Evolutionary conservation across 2,113 vertebrate species (phyloP).

Genomic region (Bos indicus): DNA sequence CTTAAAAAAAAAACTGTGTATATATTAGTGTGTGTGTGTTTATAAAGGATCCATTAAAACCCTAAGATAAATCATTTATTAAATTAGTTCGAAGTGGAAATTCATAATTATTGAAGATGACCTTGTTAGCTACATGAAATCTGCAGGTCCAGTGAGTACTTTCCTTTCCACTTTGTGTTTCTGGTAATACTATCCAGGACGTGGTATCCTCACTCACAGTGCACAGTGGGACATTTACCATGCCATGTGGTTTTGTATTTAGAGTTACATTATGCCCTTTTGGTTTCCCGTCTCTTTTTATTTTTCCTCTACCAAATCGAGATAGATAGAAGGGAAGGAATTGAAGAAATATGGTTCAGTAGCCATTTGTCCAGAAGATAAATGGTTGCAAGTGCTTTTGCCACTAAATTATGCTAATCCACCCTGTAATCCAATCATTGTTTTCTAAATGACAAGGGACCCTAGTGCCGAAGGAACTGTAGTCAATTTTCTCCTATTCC

Average conservation of each 20-base stretch:
- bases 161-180: neutral
- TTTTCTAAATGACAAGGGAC: slow-evolving; percentile 57
- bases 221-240: neutral
- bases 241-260: neutral
- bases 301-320: neutral
- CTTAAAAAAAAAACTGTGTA: neutral
- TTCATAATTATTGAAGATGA: neutral
- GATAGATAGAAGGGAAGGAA: neutral
- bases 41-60: neutral
- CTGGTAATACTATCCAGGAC: neutral
- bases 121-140: neutral
- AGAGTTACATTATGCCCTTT: neutral
- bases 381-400: slow-evolving; percentile 19
- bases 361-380: slow-evolving; percentile 28
- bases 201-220: neutral
- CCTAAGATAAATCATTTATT: neutral
- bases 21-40: neutral
- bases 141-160: neutral
- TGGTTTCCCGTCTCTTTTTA: neutral
- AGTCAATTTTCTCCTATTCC: slow-evolving; percentile 55
- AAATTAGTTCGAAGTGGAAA: neutral
- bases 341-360: slow-evolving; percentile 26
- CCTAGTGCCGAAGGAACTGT: slow-evolving; percentile 47
- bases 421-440: slow-evolving; percentile 33
- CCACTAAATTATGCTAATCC: slow-evolving; percentile 50